These are phyloP conservation scores for Lutjanus campechanus DNA, from an alignment of 2,797 vertebrate genomes.

Conservation along the genomic window DNA sequence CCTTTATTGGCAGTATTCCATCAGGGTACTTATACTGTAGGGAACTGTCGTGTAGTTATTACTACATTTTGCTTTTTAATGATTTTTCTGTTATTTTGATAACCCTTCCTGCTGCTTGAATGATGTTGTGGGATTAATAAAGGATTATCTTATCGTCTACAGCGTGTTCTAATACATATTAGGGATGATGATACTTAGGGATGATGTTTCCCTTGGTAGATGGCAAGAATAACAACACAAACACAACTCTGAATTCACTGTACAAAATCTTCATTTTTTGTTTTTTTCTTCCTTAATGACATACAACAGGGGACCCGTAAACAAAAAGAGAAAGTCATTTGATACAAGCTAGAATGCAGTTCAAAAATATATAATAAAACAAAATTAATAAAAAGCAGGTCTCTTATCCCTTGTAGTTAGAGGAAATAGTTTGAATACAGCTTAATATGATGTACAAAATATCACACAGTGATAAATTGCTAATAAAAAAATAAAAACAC, in stretches of 20 bases:
- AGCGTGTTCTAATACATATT: neutral
- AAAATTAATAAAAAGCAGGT: conserved; percentile 87
- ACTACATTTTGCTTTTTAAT: too few species aligned
- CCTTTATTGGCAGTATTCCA: neutral
- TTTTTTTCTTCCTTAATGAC: conserved; percentile 85
- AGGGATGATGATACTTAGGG: neutral
- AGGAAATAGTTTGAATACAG: conserved; percentile 87
- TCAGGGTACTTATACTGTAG: neutral
- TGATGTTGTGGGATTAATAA: too few species aligned
- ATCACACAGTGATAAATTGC: conserved; percentile 96
- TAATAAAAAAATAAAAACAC: conserved; percentile 87
- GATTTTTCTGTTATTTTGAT: too few species aligned
- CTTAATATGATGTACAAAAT: conserved; percentile 91
- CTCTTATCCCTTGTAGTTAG: conserved; percentile 86
- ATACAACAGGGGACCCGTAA: conserved; percentile 86
- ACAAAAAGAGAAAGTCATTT: conserved; percentile 83
- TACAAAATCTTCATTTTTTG: conserved; percentile 88
- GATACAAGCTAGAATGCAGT: conserved; percentile 86
- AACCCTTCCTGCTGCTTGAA: too few species aligned
- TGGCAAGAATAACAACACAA: conserved; percentile 52
- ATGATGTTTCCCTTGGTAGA: neutral
- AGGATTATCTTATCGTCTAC: too few species aligned
- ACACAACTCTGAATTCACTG: conserved; percentile 72
- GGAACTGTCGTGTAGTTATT: too few species aligned
- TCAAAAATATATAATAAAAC: conserved; percentile 86